A percentile compares a stretch with the other conserved stretches of the same genome.
Evolutionary conservation across 2,888 invertebrate species (phyloP).

Genomic region (Limenitis camilla): DNA sequence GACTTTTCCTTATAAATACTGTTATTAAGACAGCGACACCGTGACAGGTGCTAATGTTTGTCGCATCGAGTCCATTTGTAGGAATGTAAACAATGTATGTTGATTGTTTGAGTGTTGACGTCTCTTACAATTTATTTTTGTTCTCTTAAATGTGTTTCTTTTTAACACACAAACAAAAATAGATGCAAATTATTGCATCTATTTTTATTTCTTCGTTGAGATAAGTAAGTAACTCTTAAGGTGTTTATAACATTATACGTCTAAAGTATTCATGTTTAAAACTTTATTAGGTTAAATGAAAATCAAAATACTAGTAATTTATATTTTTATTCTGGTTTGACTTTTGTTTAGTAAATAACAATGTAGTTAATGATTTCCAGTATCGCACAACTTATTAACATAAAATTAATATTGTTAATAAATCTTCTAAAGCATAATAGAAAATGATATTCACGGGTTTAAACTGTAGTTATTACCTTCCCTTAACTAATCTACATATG

Average conservation of each 20-base stretch:
- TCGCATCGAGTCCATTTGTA: slow-evolving; percentile 55
- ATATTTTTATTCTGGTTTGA: too few species aligned
- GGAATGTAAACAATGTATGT: slow-evolving; percentile 47
- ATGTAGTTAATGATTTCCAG: too few species aligned
- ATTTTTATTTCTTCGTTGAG: too few species aligned
- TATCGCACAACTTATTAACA: too few species aligned
- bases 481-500: slow-evolving; percentile 3
- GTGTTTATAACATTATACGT: too few species aligned
- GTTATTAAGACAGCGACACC: slow-evolving; percentile 67
- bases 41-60: slow-evolving; percentile 69
- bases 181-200: not conserved
- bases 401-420: not conserved
- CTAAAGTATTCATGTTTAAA: too few species aligned
- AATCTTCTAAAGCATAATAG: not conserved
- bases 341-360: too few species aligned
- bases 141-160: not conserved
- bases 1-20: slow-evolving; percentile 74
- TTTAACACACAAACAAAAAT: too few species aligned
- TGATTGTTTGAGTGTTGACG: not conserved
- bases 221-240: too few species aligned
- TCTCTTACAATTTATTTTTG: not conserved
- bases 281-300: too few species aligned
- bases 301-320: too few species aligned
- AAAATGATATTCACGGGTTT: slow-evolving; percentile 1
- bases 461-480: not conserved